Percentiles rank a stretch among this genome's conserved stretches.
These are phyloP conservation scores for Hippocampus zosterae DNA, from an alignment of 2,113 vertebrate species.

Conservation along the genomic window DNA sequence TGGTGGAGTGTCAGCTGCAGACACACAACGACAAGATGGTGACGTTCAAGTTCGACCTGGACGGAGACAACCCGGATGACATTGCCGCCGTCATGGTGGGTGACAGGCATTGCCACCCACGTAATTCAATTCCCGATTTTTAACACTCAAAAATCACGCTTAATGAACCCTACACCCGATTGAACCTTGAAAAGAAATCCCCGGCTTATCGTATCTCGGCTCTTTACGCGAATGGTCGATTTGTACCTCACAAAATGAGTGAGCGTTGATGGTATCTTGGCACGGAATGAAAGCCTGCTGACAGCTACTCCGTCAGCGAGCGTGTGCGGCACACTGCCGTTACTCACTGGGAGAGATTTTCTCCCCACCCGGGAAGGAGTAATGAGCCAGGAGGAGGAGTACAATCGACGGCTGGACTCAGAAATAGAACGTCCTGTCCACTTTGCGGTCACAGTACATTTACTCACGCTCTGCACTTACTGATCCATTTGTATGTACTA, in stretches of 20 bases:
- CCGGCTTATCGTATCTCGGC: neutral
- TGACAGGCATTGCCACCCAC: neutral
- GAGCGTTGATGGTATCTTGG: slow-evolving; percentile 63
- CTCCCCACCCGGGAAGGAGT: slow-evolving; percentile 1
- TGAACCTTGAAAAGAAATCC: neutral
- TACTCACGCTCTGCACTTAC: neutral
- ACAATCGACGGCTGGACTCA: slow-evolving; percentile 1
- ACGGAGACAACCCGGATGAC: slow-evolving; percentile 94
- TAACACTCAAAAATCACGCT: too few species aligned
- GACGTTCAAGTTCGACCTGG: slow-evolving; percentile 96
- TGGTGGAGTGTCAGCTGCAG: slow-evolving; percentile 97
- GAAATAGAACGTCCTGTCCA: neutral
- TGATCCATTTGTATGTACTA: neutral
- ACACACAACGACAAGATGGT: slow-evolving; percentile 99
- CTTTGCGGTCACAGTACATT: neutral
- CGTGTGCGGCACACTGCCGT: slow-evolving; percentile 24
- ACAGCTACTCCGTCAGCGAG: slow-evolving; percentile 30
- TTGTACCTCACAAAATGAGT: slow-evolving; percentile 42
- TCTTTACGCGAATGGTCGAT: neutral
- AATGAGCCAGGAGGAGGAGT: slow-evolving; percentile 2
- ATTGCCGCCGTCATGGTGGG: slow-evolving; percentile 93
- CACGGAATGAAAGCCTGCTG: slow-evolving; percentile 58
- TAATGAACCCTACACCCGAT: neutral
- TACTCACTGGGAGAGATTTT: slow-evolving; percentile 1
- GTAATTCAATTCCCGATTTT: too few species aligned